Base-by-base conservation (phyloP, 2,888 invertebrate genomes). In the Xestia c-nigrum region DNA sequence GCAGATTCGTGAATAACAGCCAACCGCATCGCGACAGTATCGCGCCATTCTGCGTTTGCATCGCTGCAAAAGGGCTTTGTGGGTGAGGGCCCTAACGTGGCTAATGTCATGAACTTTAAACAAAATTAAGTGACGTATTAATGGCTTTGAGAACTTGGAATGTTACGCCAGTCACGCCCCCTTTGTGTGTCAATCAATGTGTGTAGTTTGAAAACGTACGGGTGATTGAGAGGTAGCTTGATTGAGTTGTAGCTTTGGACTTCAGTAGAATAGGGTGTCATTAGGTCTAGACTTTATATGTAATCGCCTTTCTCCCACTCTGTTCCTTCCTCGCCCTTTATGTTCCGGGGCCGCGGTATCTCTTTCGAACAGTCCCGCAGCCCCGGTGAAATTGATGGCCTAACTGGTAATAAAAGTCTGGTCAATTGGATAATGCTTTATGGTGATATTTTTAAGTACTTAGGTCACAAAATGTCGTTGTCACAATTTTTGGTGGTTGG, bases 71-170 rank as follows among this genome's bases (percentile, higher is more conserved):
- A 21, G 5, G 38, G 4, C 9, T 61, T 10, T 0, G 38, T 63
- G 63, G 21, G 12, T 0, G 40, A 40, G 40, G 21, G 40, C 0
- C 61, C 74, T 66, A 75, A 74, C 81, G 72, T 73, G 75, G 72
- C 79, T 86, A 87, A 85, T 88, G 85, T 85, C 76, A 79, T 87
- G 84, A 85, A 90, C 83, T 85, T 82, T 83, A 86, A 84, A 87
- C 81, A 79, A 84, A 89, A 83, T 87, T 87, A 84, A 85, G 85
- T 85, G 85, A 85, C 78, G 80, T 73, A 38, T 55, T 81, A 86
- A 88, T 85, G 83, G 83, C 75, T 81, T 76, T 57, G 78, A 81
- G 83, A 88, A 87, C 67, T 78, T 78, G 9, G 64, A 84, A 77
- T 74, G 77, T 84, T 87, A 72, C 47, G 78, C 79, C 9, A 74